Evolutionary conservation across 2,888 invertebrate species (phyloP), one percentile per base, ranked within the genome.

Genomic region (Iphiclides podalirius): DNA sequence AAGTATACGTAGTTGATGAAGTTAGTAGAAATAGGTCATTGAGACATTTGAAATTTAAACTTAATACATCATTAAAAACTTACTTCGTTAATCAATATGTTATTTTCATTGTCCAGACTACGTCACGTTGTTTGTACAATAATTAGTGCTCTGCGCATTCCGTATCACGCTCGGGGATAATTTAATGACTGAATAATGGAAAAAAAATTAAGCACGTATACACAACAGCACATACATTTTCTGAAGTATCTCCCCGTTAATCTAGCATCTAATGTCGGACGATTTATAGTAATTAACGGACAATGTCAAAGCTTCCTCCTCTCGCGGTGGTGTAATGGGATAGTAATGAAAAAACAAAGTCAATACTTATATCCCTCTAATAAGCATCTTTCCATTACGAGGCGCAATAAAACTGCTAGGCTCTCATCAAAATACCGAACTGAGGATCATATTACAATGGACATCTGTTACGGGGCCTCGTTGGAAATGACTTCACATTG

Each of bases 381-480:
- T 64, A 66, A 64, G 62, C 62, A 57, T 58, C 63, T 62, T 64
- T 58, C 66, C 66, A 64, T 64, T 64, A 61, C 60, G 44, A 63
- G 64, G 57, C 61, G 68, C 66, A 72, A 71, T 73, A 72, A 70
- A 63, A 66, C 64, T 61, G 65, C 64, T 65, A 63, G 61, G 63
- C 65, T 67, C 76, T 73, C 76, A 81, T 80, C 79, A 76, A 78
- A 79, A 79, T 72, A 73, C 79, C 80, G 71, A 79, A 80, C 77
- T 70, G 70, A 66, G 70, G 78, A 75, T 77, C 72, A 69, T 70
- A 78, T 76, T 72, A 66, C 70, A 66, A 63, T 64, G 69, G 66
- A 69, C 75, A 66, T 66, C 63, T 61, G 64, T 66, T 66, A 75
- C 73, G 75, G 70, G 64, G 69, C 55, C 62, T 65, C 58, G 63